phyloP scores from a whole-genome alignment of 2,797 vertebrate species.

The Pseudopleuronectes americanus region DNA sequence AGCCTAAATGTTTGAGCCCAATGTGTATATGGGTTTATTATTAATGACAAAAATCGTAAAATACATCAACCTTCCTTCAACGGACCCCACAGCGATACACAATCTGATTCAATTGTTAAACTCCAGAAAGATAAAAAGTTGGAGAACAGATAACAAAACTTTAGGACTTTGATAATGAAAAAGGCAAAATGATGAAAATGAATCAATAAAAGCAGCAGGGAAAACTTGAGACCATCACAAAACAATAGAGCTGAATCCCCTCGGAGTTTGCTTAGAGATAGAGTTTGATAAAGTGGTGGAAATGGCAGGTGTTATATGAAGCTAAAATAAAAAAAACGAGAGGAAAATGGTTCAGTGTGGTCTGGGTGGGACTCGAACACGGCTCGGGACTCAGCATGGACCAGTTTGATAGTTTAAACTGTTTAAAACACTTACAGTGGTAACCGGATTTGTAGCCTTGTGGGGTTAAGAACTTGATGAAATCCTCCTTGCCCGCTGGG shows the following conservation, averaged over 20 bases:
- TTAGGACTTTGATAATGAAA: conserved; percentile 61
- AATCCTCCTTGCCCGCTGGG: conserved; percentile 75
- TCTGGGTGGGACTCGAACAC: conserved; percentile 45
- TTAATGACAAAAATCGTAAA: neutral
- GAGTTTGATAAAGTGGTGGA: conserved; percentile 62
- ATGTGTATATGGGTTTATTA: neutral
- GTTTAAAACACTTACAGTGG: conserved; percentile 81
- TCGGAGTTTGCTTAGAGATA: conserved; percentile 40
- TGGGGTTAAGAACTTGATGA: conserved; percentile 79
- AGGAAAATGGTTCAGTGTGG: conserved; percentile 47
- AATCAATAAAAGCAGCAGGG: conserved; percentile 62
- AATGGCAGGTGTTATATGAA: conserved; percentile 75
- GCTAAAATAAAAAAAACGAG: conserved; percentile 51
- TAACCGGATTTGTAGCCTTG: conserved; percentile 82
- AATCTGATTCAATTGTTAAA: conserved; percentile 8
- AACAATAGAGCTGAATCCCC: conserved; percentile 59
- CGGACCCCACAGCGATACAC: neutral
- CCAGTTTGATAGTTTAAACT: conserved; percentile 72
- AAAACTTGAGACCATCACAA: conserved; percentile 50
- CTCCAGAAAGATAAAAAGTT: conserved; percentile 32
- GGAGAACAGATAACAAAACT: conserved; percentile 23
- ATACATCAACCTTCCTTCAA: neutral
- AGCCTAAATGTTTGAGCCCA: neutral
- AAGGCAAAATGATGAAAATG: conserved; percentile 58
- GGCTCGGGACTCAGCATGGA: conserved; percentile 54